These are phyloP conservation scores for Linnaemya vulpina DNA, from an alignment of 2,888 invertebrate genomes.

Conservation along the genomic window DNA sequence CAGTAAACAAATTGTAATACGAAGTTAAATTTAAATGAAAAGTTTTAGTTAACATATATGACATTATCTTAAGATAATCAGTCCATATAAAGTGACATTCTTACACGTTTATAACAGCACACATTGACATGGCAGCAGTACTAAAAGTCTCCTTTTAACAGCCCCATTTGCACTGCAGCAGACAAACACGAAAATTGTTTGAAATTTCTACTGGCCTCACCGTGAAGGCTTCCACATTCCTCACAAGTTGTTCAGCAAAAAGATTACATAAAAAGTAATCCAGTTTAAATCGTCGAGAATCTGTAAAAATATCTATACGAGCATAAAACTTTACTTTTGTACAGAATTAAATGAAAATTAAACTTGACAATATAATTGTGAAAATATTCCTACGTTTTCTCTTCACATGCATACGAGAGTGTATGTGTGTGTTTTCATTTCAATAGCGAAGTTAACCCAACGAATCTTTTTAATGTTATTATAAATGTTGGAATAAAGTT, in stretches of 20 bases:
- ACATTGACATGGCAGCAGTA: background rate
- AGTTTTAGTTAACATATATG: constrained; percentile 62
- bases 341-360: constrained; percentile 29
- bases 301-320: constrained; percentile 2
- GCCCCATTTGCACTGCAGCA: background rate
- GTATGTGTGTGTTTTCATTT: background rate
- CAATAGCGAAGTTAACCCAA: constrained; percentile 29
- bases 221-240: background rate
- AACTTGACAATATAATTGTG: constrained; percentile 56
- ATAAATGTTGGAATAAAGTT: too few species aligned
- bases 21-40: constrained; percentile 66
- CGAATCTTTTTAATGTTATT: too few species aligned
- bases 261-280: background rate
- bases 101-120: constrained; percentile 24
- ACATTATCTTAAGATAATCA: constrained; percentile 63
- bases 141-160: constrained; percentile 12
- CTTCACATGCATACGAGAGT: background rate
- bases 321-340: background rate
- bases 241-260: constrained; percentile 12
- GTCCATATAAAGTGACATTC: constrained; percentile 14
- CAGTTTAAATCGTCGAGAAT: constrained; percentile 17
- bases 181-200: too few species aligned
- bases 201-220: background rate
- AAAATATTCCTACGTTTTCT: constrained; percentile 26
- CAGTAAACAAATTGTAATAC: constrained; percentile 38